Base-by-base conservation (phyloP, 2,888 invertebrate genomes). In the Leuctra nigra region DNA sequence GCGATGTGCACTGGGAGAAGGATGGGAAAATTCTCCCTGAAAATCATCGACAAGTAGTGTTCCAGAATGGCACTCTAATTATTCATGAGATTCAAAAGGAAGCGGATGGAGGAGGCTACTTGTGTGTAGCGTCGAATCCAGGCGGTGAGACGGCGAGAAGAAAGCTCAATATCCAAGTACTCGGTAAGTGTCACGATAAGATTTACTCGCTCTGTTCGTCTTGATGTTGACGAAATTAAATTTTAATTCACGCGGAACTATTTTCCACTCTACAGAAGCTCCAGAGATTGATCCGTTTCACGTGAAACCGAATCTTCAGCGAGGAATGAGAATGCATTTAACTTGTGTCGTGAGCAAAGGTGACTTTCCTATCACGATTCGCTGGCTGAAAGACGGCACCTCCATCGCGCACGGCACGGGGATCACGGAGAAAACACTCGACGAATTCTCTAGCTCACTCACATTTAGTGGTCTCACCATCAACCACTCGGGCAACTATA, bases 301-400 rank as follows among this genome's bases (percentile, higher is more conserved):
- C 25, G 55, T 58, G 18, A 59, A 58, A 54, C 64, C 66, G 22
- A 66, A 63, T 55, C 63, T 65, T 33, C 63, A 64, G 67, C 61
- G 71, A 67, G 64, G 69, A 64, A 64, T 72, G 71, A 53, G 74
- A 65, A 65, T 68, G 67, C 60, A 70, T 16, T 68, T 74, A 55
- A 69, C 72, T 2, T 75, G 75, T 64, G 71, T 71, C 11, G 72
- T 74, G 56, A 71, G 69, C 60, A 70, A 70, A 57, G 75, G 75
- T 6, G 75, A 75, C 64, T 68, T 71, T 29, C 76, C 76, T 16
- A 68, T 76, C 41, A 65, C 64, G 55, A 69, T 75, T 54, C 63
- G 64, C 18, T 76, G 75, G 75, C 66, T 68, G 38, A 73, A 73
- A 61, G 72, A 75, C 64, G 72, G 70, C 2, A 60, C 66, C 2